A percentile compares a stretch with the other conserved stretches of the same genome.
Evolutionary conservation across 2,888 invertebrate species (phyloP).

Genomic region (Phengaris arion): DNA sequence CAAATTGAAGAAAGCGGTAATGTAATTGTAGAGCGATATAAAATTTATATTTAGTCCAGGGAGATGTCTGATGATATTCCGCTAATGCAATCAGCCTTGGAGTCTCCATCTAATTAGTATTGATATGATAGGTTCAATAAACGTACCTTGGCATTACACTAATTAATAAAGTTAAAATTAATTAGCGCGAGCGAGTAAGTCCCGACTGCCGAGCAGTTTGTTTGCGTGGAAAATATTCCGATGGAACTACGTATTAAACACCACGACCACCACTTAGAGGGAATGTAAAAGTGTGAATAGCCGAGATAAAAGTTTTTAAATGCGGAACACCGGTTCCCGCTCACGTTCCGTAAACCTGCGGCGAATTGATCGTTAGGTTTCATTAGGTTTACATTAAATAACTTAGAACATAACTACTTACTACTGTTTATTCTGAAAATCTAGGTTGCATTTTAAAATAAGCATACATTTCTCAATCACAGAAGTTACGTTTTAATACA

Average conservation of each 20-base stretch:
- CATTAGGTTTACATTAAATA: slow-evolving; percentile 13
- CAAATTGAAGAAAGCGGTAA: too few relatives aligned
- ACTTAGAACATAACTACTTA: neutral
- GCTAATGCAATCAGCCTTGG: slow-evolving; percentile 12
- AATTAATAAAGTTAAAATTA: slow-evolving; percentile 5
- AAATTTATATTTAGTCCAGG: too few relatives aligned
- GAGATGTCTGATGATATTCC: neutral
- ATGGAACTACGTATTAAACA: neutral
- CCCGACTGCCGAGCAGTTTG: neutral
- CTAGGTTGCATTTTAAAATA: neutral
- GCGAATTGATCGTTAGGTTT: neutral
- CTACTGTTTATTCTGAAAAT: neutral
- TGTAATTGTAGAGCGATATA: too few relatives aligned
- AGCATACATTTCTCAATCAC: too few relatives aligned
- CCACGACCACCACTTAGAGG: neutral
- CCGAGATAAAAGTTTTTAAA: slow-evolving; percentile 3
- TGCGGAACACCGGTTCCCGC: neutral
- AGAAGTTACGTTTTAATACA: too few relatives aligned
- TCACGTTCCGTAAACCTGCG: neutral
- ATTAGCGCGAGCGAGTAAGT: neutral
- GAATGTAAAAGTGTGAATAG: slow-evolving; percentile 14
- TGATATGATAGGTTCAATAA: slow-evolving; percentile 5
- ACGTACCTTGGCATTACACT: slow-evolving; percentile 1
- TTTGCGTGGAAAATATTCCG: neutral
- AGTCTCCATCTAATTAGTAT: slow-evolving; percentile 3